Base-by-base conservation (phyloP, 2,113 vertebrate species). In the Limanda limanda region DNA sequence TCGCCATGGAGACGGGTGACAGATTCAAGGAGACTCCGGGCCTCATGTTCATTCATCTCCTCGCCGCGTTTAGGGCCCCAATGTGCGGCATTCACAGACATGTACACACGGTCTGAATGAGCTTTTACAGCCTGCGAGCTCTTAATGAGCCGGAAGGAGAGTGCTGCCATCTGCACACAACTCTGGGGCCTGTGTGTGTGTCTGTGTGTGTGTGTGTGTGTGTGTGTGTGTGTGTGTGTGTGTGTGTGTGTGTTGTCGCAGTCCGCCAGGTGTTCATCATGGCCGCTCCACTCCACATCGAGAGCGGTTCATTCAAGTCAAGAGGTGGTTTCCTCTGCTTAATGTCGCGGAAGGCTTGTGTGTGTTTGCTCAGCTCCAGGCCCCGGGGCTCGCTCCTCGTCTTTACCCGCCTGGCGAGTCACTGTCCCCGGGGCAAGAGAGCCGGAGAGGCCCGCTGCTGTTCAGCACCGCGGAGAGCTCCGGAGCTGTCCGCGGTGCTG, bases 1-100 rank as follows among this genome's bases (percentile, higher is more conserved):
- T 93, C 91, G 68, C 84, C 90, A 92, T 93, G 91, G 92, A 91
- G 83, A 93, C 84, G 82, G 83, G 71, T 90, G 90, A 91, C 92
- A 90, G 88, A 88, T 91, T 89, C 86, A 86, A 90, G 91, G 90
- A 91, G 89, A 93, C 82, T 90, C 59, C 11, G 23, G 86, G 86
- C 83, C 91, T 90, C 87, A 81, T 88, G 86, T 89, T 92, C 88
- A 91, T 92, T 93, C 90, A 91, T 89, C 74, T 89, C 75, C 80
- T 31, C 31, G 31, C 31, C 6, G 31, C 80, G 77, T 85, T 84
- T 67, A 85, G 76, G 76, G 88, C 89, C 84, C 83, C 74, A 85
- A 85, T 76, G 84, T 85, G 69, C 79, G 23, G 12, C 62, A 42
- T n/a, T 45, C 35, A 48, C 3, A 25, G 12, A 37, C n/a, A 1